Evolutionary conservation across 1,140 invertebrate genomes (phyloP).

Genomic region (Protaetia brevitarsis): DNA sequence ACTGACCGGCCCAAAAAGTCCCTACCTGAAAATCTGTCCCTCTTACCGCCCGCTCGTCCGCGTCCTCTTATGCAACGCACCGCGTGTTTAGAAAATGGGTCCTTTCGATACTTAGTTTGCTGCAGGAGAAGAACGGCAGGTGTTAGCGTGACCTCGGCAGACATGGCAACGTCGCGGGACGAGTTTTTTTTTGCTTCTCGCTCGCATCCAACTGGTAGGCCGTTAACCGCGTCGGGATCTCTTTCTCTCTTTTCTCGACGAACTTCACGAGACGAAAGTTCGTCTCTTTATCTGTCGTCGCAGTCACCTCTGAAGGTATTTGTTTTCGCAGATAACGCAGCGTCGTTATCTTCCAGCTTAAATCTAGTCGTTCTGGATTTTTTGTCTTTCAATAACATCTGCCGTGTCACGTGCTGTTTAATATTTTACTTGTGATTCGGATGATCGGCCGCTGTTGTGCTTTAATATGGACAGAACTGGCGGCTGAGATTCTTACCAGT

Average conservation of each 20-base stretch:
- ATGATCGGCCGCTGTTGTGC: neutral
- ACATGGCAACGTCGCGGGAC: slow-evolving; percentile 17
- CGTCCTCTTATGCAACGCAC: slow-evolving; percentile 7
- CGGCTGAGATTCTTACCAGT: too few species aligned
- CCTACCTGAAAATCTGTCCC: slow-evolving; percentile 8
- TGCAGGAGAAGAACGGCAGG: slow-evolving; percentile 16
- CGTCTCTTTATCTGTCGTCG: neutral
- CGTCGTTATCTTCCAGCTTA: neutral
- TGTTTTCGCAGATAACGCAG: slow-evolving; percentile 5
- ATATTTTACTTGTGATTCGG: neutral
- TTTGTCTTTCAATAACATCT: slow-evolving; percentile 3
- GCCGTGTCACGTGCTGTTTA: neutral
- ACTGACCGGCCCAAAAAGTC: neutral
- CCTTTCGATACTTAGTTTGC: neutral
- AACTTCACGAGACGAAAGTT: neutral
- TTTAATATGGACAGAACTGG: too few species aligned
- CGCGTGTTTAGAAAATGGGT: neutral
- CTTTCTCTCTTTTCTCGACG: neutral
- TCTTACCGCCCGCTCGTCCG: neutral
- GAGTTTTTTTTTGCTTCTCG: slow-evolving; percentile 3
- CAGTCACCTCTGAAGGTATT: neutral
- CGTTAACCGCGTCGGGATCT: neutral
- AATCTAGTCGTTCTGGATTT: slow-evolving; percentile 2
- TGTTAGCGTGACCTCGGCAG: slow-evolving; percentile 17
- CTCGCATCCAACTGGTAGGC: slow-evolving; percentile 13